Evolutionary conservation across 2,888 invertebrate species (phyloP).

Genomic region (Lasioglossum oenotherae): DNA sequence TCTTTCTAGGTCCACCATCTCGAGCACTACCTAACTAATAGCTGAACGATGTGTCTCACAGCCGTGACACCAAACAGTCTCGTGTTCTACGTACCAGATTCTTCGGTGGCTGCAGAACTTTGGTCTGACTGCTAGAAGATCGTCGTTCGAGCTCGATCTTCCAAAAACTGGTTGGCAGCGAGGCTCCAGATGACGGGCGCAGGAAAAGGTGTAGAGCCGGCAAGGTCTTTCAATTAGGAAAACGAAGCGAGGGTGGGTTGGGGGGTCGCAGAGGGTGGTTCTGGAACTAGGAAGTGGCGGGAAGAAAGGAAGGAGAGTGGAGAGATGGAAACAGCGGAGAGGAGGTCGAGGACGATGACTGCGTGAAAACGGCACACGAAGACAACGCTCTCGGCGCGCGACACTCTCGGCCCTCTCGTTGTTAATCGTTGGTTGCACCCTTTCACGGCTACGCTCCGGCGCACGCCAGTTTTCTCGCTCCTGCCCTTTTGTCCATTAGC

Average conservation of each 20-base stretch:
- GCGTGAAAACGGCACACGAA: constrained; percentile 73
- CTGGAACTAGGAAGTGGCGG: constrained; percentile 10
- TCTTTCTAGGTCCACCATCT: too few relatives aligned
- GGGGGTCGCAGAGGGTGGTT: not conserved
- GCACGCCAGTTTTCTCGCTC: constrained; percentile 72
- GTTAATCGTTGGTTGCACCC: constrained; percentile 81
- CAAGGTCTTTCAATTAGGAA: constrained; percentile 70
- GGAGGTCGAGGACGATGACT: constrained; percentile 69
- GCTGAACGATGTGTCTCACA: too few relatives aligned
- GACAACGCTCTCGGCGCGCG: constrained; percentile 74
- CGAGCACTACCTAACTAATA: not conserved
- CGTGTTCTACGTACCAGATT: too few relatives aligned
- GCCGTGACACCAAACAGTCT: too few relatives aligned
- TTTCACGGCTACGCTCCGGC: constrained; percentile 72
- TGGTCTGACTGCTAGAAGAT: not conserved
- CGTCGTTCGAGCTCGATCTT: not conserved
- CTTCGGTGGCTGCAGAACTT: not conserved
- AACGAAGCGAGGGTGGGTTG: constrained; percentile 53
- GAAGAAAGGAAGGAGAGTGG: constrained; percentile 44
- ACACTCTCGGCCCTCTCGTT: constrained; percentile 76
- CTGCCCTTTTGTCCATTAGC: constrained; percentile 80
- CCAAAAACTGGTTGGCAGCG: not conserved
- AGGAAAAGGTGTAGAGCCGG: constrained; percentile 16
- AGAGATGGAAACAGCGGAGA: constrained; percentile 44
- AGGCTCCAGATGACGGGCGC: not conserved